A percentile compares a stretch with the other conserved stretches of the same genome.
Conservation (phyloP, 2,888 invertebrate genomes). For the Drosophila flavopinicola region DNA sequence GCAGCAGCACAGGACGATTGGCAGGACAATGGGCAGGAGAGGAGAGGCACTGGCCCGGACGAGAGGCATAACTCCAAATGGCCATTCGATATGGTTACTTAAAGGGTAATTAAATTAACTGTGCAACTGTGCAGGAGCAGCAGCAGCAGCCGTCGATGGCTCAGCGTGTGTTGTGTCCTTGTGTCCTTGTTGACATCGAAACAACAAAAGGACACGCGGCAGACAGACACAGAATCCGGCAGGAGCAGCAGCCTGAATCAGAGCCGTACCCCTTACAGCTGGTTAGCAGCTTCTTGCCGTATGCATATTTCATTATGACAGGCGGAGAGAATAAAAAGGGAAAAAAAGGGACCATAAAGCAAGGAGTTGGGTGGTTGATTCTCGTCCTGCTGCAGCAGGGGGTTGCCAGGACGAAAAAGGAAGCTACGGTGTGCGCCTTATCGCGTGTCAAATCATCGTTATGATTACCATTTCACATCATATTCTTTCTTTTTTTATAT, state of each 20-base stretch:
- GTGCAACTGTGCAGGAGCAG: slow-evolving; percentile 43
- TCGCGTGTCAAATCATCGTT: slow-evolving; percentile 82
- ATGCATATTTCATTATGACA: slow-evolving; percentile 78
- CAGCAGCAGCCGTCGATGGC: slow-evolving; percentile 25
- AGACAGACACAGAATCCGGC: slow-evolving; percentile 7
- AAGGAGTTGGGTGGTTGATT: slow-evolving; percentile 3
- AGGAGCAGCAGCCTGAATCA: slow-evolving; percentile 22
- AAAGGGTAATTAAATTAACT: slow-evolving; percentile 83
- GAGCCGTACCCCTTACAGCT: slow-evolving; percentile 12
- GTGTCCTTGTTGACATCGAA: slow-evolving; percentile 62
- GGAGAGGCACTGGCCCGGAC: slow-evolving; percentile 4
- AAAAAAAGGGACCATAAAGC: background rate
- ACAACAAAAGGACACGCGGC: slow-evolving; percentile 66
- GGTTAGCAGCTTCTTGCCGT: slow-evolving; percentile 45
- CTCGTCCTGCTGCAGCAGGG: slow-evolving; percentile 6
- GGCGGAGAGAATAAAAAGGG: slow-evolving; percentile 18
- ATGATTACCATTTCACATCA: slow-evolving; percentile 58
- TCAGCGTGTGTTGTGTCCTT: slow-evolving; percentile 46
- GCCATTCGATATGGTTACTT: slow-evolving; percentile 83
- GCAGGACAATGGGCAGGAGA: slow-evolving; percentile 6
- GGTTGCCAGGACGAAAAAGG: slow-evolving; percentile 22
- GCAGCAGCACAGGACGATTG: slow-evolving; percentile 24
- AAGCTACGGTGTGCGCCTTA: slow-evolving; percentile 52
- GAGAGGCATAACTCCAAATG: slow-evolving; percentile 66
- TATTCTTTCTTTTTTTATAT: slow-evolving; percentile 26